A percentile compares a stretch with the other conserved stretches of the same genome.
phyloP scores from a whole-genome alignment of 2,888 invertebrate species.

The Acrobasis suavella region DNA sequence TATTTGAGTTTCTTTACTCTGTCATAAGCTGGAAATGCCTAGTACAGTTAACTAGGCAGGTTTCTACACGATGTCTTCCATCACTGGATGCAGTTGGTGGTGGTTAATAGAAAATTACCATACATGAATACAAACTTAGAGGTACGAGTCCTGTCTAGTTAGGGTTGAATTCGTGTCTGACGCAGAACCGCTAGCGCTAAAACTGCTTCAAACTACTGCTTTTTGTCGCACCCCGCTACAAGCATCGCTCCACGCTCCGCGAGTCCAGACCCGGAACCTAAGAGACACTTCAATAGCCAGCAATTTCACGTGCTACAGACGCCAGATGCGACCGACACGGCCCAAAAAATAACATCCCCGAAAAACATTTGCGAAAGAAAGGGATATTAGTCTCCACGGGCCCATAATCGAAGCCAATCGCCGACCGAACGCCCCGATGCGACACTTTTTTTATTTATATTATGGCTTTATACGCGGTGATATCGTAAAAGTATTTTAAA shows the following conservation, averaged over 20 bases:
- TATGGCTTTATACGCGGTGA: constrained; percentile 61
- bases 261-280: not conserved
- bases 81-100: too few relatives aligned
- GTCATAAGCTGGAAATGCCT: too few relatives aligned
- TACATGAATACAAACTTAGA: too few relatives aligned
- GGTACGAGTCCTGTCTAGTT: too few relatives aligned
- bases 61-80: too few relatives aligned
- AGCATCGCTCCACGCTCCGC: not conserved
- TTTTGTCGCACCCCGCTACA: not conserved
- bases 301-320: constrained; percentile 68
- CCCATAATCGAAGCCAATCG: constrained; percentile 81
- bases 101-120: too few relatives aligned
- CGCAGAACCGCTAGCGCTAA: too few relatives aligned
- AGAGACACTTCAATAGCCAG: constrained; percentile 59
- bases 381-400: constrained; percentile 81
- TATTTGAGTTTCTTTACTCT: too few relatives aligned
- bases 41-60: too few relatives aligned
- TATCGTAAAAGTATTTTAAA: constrained; percentile 70
- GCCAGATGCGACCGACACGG: constrained; percentile 77
- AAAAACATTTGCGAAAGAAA: constrained; percentile 77
- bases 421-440: constrained; percentile 66
- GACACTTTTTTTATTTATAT: constrained; percentile 74
- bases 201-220: not conserved
- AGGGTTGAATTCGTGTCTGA: too few relatives aligned
- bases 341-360: constrained; percentile 77